Evolutionary conservation across 2,888 invertebrate species (phyloP).

Genomic region (Dryococelus australis): DNA sequence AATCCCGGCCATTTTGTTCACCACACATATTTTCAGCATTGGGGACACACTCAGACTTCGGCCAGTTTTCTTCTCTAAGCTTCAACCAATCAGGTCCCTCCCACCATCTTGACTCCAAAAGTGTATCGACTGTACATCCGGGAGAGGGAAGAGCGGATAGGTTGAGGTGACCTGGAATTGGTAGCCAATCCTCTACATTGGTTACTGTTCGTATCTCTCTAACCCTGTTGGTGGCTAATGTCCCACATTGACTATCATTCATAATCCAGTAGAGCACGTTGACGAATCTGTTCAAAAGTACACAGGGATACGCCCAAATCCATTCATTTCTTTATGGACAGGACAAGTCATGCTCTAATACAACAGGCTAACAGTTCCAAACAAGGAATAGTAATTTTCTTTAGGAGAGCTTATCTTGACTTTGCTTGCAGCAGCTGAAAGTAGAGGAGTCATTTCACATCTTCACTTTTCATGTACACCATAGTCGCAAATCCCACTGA

Average conservation of each 20-base stretch:
- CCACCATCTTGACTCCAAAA: constrained; percentile 44
- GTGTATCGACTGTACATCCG: constrained; percentile 36
- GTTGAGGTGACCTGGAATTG: constrained; percentile 46
- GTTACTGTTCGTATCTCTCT: constrained; percentile 38
- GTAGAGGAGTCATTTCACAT: neutral
- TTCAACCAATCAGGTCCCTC: constrained; percentile 39
- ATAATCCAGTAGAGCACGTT: constrained; percentile 46
- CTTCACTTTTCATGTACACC: too few relatives aligned
- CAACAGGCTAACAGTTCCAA: constrained; percentile 47
- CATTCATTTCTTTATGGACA: neutral
- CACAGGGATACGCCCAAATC: neutral
- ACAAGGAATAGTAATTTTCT: constrained; percentile 44
- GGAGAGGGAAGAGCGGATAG: constrained; percentile 48
- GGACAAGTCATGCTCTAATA: constrained; percentile 41
- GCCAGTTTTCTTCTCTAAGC: constrained; percentile 19
- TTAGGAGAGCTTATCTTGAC: constrained; percentile 44
- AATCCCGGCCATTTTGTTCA: neutral
- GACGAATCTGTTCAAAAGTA: constrained; percentile 44
- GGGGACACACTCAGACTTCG: neutral
- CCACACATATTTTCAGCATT: neutral
- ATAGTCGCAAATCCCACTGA: too few relatives aligned
- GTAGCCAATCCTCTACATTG: constrained; percentile 41
- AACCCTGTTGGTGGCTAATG: constrained; percentile 45
- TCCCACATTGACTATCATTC: constrained; percentile 44
- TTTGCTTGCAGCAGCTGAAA: constrained; percentile 42